phyloP scores from a whole-genome alignment of 2,113 vertebrate species.

The Genyomyrus donnyi region DNA sequence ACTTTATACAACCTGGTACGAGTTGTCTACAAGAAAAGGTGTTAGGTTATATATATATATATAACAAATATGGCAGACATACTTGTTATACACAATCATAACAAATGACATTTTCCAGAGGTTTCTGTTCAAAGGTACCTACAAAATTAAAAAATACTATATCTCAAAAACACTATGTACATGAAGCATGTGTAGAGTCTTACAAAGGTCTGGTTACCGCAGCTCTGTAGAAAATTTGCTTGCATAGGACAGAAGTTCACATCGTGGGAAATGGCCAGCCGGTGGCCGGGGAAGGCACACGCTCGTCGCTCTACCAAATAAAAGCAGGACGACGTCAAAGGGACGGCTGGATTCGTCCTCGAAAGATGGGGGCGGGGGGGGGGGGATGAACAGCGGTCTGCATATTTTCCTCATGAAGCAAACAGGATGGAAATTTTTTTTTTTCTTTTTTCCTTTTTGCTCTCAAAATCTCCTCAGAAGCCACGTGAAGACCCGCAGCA shows the following conservation, averaged over 20 bases:
- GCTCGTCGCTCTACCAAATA: constrained; percentile 54
- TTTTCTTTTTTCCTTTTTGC: constrained; percentile 37
- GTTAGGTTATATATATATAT: constrained; percentile 40
- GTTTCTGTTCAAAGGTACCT: constrained; percentile 54
- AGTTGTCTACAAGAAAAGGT: constrained; percentile 57
- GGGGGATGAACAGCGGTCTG: constrained; percentile 35
- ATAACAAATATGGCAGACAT: constrained; percentile 52
- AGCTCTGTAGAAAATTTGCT: constrained; percentile 62
- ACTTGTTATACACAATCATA: constrained; percentile 41
- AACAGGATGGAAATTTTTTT: constrained; percentile 42
- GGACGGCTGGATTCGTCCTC: constrained; percentile 13
- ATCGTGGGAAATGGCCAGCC: constrained; percentile 59
- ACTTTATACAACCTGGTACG: constrained; percentile 61
- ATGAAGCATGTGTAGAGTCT: constrained; percentile 57
- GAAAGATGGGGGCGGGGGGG: not conserved
- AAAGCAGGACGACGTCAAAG: constrained; percentile 50
- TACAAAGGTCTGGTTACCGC: constrained; percentile 54
- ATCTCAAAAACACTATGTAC: constrained; percentile 49
- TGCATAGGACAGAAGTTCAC: constrained; percentile 65
- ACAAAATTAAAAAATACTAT: constrained; percentile 52
- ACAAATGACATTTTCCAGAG: constrained; percentile 51
- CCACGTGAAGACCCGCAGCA: constrained; percentile 40
- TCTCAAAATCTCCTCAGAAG: constrained; percentile 38
- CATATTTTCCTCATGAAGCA: constrained; percentile 59
- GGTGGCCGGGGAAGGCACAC: constrained; percentile 61